phyloP scores from a whole-genome alignment of 2,888 invertebrate species.

The Mythimna vitellina region DNA sequence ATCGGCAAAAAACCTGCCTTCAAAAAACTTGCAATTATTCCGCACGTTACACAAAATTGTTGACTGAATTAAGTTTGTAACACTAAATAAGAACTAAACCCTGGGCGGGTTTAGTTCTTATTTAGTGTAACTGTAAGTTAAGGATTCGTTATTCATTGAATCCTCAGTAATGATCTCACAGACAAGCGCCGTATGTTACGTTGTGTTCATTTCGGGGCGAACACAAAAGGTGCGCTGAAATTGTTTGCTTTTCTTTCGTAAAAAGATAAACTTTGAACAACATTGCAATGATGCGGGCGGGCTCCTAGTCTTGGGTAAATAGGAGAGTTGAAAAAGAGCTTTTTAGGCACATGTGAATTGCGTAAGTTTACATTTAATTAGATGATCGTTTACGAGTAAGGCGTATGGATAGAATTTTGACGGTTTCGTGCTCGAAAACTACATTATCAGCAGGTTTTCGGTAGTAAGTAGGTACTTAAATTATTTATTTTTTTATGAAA shows the following conservation, averaged over 20 bases:
- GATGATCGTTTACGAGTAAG: too few species aligned
- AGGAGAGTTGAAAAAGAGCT: not conserved
- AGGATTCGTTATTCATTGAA: slow-evolving; percentile 18
- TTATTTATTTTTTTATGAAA: not conserved
- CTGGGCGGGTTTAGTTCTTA: too few species aligned
- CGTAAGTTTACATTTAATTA: not conserved
- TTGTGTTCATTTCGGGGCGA: slow-evolving; percentile 43
- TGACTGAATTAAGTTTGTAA: slow-evolving; percentile 20
- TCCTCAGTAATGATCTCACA: slow-evolving; percentile 32
- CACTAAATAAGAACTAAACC: not conserved
- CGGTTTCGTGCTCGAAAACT: not conserved
- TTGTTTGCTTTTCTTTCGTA: slow-evolving; percentile 12
- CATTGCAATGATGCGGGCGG: slow-evolving; percentile 13
- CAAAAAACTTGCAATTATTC: not conserved
- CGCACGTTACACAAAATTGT: not conserved
- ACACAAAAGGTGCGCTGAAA: slow-evolving; percentile 20
- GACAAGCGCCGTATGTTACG: slow-evolving; percentile 26
- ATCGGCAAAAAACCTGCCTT: not conserved
- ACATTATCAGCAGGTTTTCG: not conserved
- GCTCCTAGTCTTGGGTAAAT: not conserved
- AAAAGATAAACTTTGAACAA: slow-evolving; percentile 42
- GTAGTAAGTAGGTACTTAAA: not conserved
- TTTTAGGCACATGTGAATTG: not conserved
- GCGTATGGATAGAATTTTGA: not conserved
- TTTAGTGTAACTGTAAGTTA: slow-evolving; percentile 38